Evolutionary conservation across 2,113 vertebrate species (phyloP), one percentile per base, ranked within the genome.

Genomic region (Salvelinus alpinus): DNA sequence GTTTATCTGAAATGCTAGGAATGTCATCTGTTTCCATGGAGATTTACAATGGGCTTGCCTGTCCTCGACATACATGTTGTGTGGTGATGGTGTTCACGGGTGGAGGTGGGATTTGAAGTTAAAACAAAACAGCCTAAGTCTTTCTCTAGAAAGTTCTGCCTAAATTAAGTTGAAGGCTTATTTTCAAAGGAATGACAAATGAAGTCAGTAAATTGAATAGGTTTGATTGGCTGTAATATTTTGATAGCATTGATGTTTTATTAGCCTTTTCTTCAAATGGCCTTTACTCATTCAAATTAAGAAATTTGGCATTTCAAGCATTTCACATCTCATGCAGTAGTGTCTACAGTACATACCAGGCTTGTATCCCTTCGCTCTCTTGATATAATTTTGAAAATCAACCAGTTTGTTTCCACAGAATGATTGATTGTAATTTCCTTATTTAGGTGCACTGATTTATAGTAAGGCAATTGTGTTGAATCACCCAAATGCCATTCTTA

Each of bases 31-130:
- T 34, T 64, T 66, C 14, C 9, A 60, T 68, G 4, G 69, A 75
- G 70, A 74, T 79, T 85, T 73, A 76, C 9, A 79, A 73, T 83
- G 81, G 34, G 77, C 80, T 82, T 85, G 62, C 78, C 71, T 79
- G 78, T 78, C 38, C 47, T 78, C 60, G 70, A 68, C 31, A 60
- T 69, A n/a, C 73, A 59, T 80, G 64, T 84, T 75, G 25, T 70
- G 74, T 70, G 64, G 31, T 75, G 18, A 29, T 71, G 60, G 29
- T 75, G 25, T 57, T 31, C 48, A 34, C 18, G 14, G 22, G 29
- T 66, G 18, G 14, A 66, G 64, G 64, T 20, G 64, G 12, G 62
- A 22, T 25, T 66, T 13, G 14, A 51, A 9, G 47, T 11, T 3
- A 29, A 34, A 38, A 4, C 70, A 72, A 66, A 66, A 34, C 20